phyloP scores from a whole-genome alignment of 2,797 vertebrate genomes.

The Macropodus opercularis region DNA sequence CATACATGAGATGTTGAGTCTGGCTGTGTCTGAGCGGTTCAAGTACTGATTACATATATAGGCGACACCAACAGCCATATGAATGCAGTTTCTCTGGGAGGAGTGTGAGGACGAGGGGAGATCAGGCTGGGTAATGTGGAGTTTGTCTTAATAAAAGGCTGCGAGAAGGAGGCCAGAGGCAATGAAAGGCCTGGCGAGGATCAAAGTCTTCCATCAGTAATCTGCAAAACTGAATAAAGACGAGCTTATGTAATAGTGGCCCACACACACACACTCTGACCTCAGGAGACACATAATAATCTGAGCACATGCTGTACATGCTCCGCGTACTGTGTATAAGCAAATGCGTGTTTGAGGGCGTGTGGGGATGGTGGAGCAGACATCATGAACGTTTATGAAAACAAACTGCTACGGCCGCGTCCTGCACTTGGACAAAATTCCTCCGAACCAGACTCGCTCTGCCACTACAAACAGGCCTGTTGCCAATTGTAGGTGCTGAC shows the following conservation, averaged over 20 bases:
- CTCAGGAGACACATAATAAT: conserved; percentile 13
- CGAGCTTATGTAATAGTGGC: conserved; percentile 49
- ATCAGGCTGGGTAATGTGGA: conserved; percentile 9
- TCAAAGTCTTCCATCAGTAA: conserved; percentile 69
- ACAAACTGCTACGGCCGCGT: conserved; percentile 4
- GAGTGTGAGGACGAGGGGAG: conserved; percentile 13
- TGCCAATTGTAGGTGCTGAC: conserved; percentile 46
- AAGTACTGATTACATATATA: conserved; percentile 41
- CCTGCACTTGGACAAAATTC: conserved; percentile 21
- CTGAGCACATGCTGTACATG: conserved; percentile 5
- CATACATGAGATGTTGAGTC: conserved; percentile 11
- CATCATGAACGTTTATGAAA: conserved; percentile 10
- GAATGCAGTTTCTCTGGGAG: conserved; percentile 7
- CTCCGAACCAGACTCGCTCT: conserved; percentile 11
- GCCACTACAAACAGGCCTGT: conserved; percentile 45
- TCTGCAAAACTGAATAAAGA: conserved; percentile 60
- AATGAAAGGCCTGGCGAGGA: conserved; percentile 63
- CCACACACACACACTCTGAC: conserved; percentile 47
- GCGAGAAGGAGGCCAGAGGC: conserved; percentile 32
- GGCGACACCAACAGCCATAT: conserved; percentile 38
- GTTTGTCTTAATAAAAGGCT: conserved; percentile 66
- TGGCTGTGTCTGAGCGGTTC: conserved; percentile 1
- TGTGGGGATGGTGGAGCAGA: background rate
- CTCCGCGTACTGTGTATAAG: background rate
- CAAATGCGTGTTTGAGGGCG: background rate